Percentiles rank a stretch among this genome's conserved stretches.
phyloP scores from a whole-genome alignment of 2,113 vertebrate species.

The Petrocephalus microphthalmus region DNA sequence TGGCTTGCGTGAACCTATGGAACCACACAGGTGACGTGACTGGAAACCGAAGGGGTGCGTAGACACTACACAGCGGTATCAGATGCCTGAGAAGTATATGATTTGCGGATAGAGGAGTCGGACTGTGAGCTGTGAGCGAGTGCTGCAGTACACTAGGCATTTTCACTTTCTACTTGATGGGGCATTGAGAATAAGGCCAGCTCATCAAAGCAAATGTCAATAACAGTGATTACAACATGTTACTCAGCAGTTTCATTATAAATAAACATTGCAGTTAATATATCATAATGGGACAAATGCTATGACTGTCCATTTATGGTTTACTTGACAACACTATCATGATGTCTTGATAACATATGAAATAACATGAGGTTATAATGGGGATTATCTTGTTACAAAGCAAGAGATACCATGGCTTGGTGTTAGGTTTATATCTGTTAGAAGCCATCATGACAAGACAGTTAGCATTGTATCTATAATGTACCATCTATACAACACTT shows the following conservation, averaged over 20 bases:
- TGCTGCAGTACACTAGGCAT: neutral
- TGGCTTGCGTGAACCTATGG: neutral
- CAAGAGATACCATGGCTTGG: neutral
- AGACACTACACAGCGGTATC: neutral
- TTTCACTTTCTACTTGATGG: neutral
- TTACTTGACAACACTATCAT: neutral
- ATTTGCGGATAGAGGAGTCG: neutral
- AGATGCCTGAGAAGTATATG: neutral
- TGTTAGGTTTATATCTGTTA: neutral
- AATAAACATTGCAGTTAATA: neutral
- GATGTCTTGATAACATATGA: neutral
- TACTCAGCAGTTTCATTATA: neutral
- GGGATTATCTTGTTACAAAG: neutral
- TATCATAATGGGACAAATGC: neutral
- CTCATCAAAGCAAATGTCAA: neutral
- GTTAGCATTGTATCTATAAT: neutral
- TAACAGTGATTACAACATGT: neutral
- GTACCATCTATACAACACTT: neutral
- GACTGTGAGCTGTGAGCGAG: neutral
- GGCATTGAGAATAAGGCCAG: neutral
- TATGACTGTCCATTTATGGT: neutral
- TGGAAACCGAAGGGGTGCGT: neutral
- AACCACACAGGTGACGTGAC: neutral
- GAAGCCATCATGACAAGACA: neutral
- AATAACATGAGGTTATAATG: neutral